These are phyloP conservation scores for Zaprionus nigranus DNA, from an alignment of 1,140 invertebrate genomes.

Conservation along the genomic window DNA sequence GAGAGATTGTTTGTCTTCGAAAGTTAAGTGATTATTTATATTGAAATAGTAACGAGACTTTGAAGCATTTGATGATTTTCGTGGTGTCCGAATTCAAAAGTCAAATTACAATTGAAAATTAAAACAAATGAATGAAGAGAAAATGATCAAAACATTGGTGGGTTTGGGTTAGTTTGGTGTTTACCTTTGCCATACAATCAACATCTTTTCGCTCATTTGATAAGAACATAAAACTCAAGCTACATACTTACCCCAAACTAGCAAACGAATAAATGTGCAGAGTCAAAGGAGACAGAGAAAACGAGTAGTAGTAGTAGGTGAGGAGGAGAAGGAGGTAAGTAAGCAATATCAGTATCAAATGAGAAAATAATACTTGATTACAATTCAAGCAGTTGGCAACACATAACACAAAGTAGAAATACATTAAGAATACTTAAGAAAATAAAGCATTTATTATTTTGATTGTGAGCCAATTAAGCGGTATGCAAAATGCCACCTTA, in stretches of 20 bases:
- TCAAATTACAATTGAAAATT: constrained; percentile 14
- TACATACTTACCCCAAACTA: constrained; percentile 66
- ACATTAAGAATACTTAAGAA: constrained; percentile 39
- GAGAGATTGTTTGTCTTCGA: not conserved
- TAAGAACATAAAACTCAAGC: constrained; percentile 42
- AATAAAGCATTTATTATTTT: constrained; percentile 61
- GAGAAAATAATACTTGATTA: constrained; percentile 22
- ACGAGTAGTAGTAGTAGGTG: constrained; percentile 9
- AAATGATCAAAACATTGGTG: constrained; percentile 55
- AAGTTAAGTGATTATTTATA: constrained; percentile 31
- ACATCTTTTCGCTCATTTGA: constrained; percentile 31
- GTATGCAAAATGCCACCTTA: constrained; percentile 39
- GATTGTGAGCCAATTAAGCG: constrained; percentile 36
- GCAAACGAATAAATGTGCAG: constrained; percentile 45
- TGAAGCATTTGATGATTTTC: constrained; percentile 81
- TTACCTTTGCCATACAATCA: constrained; percentile 44
- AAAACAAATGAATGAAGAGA: constrained; percentile 27
- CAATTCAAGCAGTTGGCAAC: constrained; percentile 35
- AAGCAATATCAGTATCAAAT: constrained; percentile 19
- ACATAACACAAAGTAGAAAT: constrained; percentile 35
- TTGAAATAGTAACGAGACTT: constrained; percentile 30
- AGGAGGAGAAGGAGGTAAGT: constrained; percentile 6
- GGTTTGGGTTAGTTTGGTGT: constrained; percentile 44
- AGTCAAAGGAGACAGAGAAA: constrained; percentile 14
- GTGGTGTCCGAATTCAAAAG: constrained; percentile 53